Percentiles rank a stretch among this genome's conserved stretches.
Conservation (phyloP, 2,113 vertebrate genomes). For the Cacatua alba region DNA sequence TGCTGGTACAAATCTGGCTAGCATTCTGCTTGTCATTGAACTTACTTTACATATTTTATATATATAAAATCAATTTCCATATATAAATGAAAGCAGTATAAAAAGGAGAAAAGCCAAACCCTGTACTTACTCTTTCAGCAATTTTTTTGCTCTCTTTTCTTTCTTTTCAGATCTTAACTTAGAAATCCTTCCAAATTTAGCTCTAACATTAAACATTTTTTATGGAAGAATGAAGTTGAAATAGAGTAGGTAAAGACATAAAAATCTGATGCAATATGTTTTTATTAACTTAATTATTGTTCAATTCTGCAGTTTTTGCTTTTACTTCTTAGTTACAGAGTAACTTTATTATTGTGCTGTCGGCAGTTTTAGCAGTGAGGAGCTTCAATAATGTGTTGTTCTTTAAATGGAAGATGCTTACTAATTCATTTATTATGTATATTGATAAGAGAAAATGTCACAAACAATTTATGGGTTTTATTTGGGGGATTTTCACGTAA, state of each 20-base stretch:
- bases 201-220: not conserved
- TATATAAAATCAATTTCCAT: not conserved
- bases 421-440: not conserved
- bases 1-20: not conserved
- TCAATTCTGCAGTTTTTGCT: not conserved
- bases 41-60: not conserved
- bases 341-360: not conserved
- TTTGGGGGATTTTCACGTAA: not conserved
- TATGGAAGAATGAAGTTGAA: not conserved
- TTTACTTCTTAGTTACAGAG: not conserved
- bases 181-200: not conserved
- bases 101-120: not conserved
- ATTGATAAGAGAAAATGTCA: not conserved
- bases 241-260: not conserved
- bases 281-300: not conserved
- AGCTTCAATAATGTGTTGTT: not conserved
- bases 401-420: not conserved
- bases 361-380: not conserved
- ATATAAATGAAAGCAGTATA: not conserved
- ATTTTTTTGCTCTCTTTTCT: not conserved
- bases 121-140: not conserved
- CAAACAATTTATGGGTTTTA: not conserved
- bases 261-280: not conserved
- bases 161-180: not conserved
- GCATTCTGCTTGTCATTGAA: not conserved